Evolutionary conservation across 1,140 invertebrate species (phyloP), one percentile per base, ranked within the genome.

Genomic region (Leptinotarsa lineolata): DNA sequence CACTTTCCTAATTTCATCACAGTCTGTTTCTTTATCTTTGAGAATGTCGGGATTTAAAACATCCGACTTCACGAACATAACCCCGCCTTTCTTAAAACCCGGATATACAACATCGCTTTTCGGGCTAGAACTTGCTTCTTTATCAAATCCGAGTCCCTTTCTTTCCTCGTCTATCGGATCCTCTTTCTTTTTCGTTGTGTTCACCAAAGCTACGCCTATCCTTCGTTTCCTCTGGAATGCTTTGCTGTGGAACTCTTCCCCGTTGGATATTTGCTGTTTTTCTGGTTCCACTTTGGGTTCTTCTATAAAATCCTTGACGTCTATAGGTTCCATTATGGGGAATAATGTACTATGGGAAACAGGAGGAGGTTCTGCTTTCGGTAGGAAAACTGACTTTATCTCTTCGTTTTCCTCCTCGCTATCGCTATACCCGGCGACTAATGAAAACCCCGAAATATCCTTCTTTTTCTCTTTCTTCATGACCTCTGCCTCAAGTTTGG

Each of bases 391-490:
- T 4, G 75, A 68, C 66, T 77, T 77, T 0, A 59, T 24, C 69
- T 74, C 72, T 65, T 79, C 73, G 16, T 63, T 71, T 67, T 87
- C 85, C 11, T 88, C 85, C 39, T 89, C 88, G 4, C 87, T 88
- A 73, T 88, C 87, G 8, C 87, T 87, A 68, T 89, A 89, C 60
- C 88, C 87, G 39, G 88, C 87, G n/a, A 90, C 86, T 44, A 90
- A 79, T 1, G 88, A 88, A 68, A 88, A 84, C n/a, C 81, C 81
- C 12, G 77, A 76, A 21, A 77, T 69, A 13, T 72, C 30, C 46
- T 68, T 71, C 63, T 60, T 77, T 74, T 60, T 3, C 66, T 58
- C 64, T 13, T 70, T 76, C 63, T 75, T 63, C 11, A 60, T 20
- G 58, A 54, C 44, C 21, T 68, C 70, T 15, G 54, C 13, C 71